Evolutionary conservation across 2,888 invertebrate genomes (phyloP).

Genomic region (Macrosoma leucophasiata): DNA sequence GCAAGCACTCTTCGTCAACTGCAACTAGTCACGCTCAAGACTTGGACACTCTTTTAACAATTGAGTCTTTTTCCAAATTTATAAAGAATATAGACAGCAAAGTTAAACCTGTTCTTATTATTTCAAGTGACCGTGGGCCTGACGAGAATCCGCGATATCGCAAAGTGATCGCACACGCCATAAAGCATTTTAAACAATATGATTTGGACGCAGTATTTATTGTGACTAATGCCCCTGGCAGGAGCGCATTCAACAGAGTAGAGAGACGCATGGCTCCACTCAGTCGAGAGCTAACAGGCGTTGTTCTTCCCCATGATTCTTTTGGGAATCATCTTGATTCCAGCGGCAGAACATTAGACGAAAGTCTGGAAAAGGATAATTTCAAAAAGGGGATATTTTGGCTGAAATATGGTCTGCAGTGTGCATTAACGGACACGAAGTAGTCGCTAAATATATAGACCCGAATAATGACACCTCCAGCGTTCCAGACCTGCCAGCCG

Average conservation of each 20-base stretch:
- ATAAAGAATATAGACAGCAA: too few relatives aligned
- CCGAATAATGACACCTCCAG: too few relatives aligned
- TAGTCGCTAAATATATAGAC: too few relatives aligned
- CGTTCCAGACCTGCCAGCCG: too few relatives aligned
- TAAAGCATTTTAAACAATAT: slow-evolving; percentile 23
- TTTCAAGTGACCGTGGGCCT: slow-evolving; percentile 21
- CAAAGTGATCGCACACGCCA: slow-evolving; percentile 19
- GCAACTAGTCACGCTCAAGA: too few relatives aligned
- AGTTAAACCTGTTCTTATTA: too few relatives aligned
- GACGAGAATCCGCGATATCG: slow-evolving; percentile 25
- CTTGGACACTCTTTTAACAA: too few relatives aligned
- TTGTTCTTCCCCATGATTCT: slow-evolving; percentile 22
- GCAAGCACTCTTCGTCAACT: too few relatives aligned
- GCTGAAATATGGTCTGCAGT: too few relatives aligned
- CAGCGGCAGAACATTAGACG: slow-evolving; percentile 21
- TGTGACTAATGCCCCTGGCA: slow-evolving; percentile 25
- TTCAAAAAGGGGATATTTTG: too few relatives aligned
- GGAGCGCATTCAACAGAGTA: slow-evolving; percentile 25
- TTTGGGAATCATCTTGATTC: slow-evolving; percentile 21
- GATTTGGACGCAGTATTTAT: slow-evolving; percentile 27
- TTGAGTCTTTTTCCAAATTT: too few relatives aligned
- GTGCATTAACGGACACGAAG: too few relatives aligned
- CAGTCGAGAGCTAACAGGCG: slow-evolving; percentile 22
- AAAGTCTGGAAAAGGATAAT: slow-evolving; percentile 21
- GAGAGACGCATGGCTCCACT: slow-evolving; percentile 24